These are phyloP conservation scores for Lerema accius DNA, from an alignment of 1,140 invertebrate genomes.

Conservation along the genomic window DNA sequence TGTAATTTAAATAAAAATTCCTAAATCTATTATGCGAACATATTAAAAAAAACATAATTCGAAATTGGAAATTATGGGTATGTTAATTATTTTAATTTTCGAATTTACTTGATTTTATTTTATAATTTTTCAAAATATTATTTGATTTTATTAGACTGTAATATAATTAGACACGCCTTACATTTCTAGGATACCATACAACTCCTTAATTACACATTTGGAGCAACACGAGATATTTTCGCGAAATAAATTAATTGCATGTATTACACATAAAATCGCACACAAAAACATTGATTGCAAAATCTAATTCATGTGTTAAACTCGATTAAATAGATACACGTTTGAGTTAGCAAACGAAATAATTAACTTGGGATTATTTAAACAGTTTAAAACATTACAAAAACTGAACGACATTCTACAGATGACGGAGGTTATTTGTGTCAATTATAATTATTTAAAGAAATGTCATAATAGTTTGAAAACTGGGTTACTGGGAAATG, in stretches of 20 bases:
- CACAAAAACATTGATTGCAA: too few relatives aligned
- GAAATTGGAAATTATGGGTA: too few relatives aligned
- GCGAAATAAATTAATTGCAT: slow-evolving; percentile 7
- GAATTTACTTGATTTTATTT: too few relatives aligned
- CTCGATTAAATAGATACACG: background rate
- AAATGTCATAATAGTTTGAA: slow-evolving; percentile 27
- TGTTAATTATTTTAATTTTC: too few relatives aligned
- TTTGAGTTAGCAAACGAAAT: slow-evolving; percentile 19
- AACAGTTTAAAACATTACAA: slow-evolving; percentile 9
- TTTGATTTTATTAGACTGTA: background rate
- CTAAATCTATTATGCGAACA: too few relatives aligned
- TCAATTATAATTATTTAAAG: slow-evolving; percentile 33
- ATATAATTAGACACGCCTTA: too few relatives aligned
- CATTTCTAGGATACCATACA: too few relatives aligned
- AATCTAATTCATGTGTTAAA: too few relatives aligned
- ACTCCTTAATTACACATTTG: too few relatives aligned
- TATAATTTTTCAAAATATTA: too few relatives aligned
- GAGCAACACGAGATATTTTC: slow-evolving; percentile 3
- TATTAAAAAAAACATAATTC: too few relatives aligned
- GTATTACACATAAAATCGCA: background rate
- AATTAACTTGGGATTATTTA: slow-evolving; percentile 9
- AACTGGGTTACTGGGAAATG: slow-evolving; percentile 32
- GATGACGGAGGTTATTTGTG: slow-evolving; percentile 24
- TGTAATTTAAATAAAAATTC: too few relatives aligned
- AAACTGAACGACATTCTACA: slow-evolving; percentile 18